Evolutionary conservation across 2,797 vertebrate genomes (phyloP), one percentile per base, ranked within the genome.

Genomic region (Leptatherina wallacei): DNA sequence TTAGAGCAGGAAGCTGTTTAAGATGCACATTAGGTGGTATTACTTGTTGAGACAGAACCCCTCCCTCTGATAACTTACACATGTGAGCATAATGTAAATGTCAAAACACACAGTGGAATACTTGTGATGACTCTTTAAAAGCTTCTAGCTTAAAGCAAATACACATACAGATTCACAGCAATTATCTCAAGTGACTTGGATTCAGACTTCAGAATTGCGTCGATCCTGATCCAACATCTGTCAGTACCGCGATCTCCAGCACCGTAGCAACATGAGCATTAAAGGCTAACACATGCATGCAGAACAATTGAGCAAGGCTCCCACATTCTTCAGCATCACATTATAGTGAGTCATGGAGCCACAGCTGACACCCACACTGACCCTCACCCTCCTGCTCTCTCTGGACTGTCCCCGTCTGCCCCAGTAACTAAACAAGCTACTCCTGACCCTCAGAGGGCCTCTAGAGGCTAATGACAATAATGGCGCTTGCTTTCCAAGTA

Each of bases 401-500:
- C 54, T 64, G 69, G 77, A 88, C 87, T 77, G 60, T 83, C 86
- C 61, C 77, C 36, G 71, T 87, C 81, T 85, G 75, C 71, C 79
- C 81, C 85, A 83, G 84, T 80, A 90, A 93, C 90, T 77, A 90
- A 91, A 92, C 86, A 88, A 89, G 84, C 86, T 84, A 30, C 83
- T 88, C 77, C 87, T 91, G 86, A 90, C 90, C 88, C 78, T 80
- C 67, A 49, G 66, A 73, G 71, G 78, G 88, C 88, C 89, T 86
- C 85, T 38, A 70, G 75, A 86, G 83, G 78, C 83, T 73, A 85
- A 85, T 81, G 84, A 92, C 86, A 91, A 90, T 84, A 68, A 89
- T 72, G 88, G 76, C 54, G 69, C 88, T 92, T 85, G 88, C 88
- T 85, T 88, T 90, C 92, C 91, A 92, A 88, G 92, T 76, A 92